phyloP scores from a whole-genome alignment of 2,113 vertebrate genomes.

The Oxyruncus cristatus region DNA sequence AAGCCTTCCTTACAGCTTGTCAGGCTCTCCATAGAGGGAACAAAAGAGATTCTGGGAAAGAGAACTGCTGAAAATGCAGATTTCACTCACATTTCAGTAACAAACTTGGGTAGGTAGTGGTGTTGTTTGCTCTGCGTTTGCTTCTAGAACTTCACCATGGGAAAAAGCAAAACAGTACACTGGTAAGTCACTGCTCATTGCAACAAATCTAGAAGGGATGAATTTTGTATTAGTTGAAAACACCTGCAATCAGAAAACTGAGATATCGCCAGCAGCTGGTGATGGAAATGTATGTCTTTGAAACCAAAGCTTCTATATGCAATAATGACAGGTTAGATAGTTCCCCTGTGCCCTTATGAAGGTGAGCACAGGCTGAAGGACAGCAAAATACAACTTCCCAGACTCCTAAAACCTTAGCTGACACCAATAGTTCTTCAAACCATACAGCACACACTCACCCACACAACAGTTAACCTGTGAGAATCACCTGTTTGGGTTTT shows the following conservation, averaged over 20 bases:
- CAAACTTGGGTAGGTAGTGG: background rate
- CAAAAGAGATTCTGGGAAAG: background rate
- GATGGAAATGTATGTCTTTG: background rate
- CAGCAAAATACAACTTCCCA: background rate
- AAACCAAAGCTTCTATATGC: background rate
- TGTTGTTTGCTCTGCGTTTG: background rate
- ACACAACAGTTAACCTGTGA: background rate
- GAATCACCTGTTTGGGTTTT: background rate
- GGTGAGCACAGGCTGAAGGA: background rate
- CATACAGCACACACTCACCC: background rate
- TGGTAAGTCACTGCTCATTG: background rate
- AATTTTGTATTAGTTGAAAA: background rate
- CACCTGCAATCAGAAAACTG: background rate
- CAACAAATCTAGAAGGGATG: background rate
- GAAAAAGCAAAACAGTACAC: background rate
- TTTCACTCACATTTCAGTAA: background rate
- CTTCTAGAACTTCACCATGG: background rate
- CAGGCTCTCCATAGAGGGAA: background rate
- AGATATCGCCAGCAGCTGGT: background rate
- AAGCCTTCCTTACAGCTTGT: background rate
- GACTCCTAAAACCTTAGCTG: background rate
- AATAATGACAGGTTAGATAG: background rate
- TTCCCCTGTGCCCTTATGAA: background rate
- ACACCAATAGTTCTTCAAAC: background rate
- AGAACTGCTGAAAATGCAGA: background rate